A percentile compares a stretch with the other conserved stretches of the same genome.
Conservation (phyloP, 92 coral and sea anemone genomes). For the Palythoa caribaeorum region DNA sequence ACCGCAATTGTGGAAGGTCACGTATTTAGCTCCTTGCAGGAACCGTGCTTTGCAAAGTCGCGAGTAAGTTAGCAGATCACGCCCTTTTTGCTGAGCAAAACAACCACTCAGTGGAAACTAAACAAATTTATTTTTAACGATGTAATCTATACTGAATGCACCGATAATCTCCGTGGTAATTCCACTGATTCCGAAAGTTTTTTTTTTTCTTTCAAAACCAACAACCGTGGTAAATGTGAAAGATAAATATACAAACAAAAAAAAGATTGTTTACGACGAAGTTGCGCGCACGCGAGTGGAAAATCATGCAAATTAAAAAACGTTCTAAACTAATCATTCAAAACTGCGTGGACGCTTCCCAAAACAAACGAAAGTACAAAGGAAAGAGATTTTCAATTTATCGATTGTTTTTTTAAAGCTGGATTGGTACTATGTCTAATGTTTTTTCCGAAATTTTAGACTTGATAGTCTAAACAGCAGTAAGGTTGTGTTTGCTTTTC, state of each 20-base stretch:
- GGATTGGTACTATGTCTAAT: background rate
- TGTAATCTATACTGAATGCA: background rate
- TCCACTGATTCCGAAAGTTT: slow-evolving; percentile 1
- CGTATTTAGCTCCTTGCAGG: too few relatives aligned
- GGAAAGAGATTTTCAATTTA: background rate
- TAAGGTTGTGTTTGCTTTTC: background rate
- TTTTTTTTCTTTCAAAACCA: background rate
- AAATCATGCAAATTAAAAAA: slow-evolving; percentile 31
- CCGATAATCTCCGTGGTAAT: background rate
- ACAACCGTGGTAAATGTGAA: background rate
- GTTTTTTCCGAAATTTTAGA: background rate
- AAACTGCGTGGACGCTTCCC: background rate
- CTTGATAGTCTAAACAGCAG: background rate
- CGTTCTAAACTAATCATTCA: background rate
- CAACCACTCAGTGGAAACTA: too few relatives aligned
- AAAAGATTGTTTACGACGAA: slow-evolving; percentile 5
- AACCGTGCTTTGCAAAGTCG: too few relatives aligned
- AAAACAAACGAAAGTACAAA: background rate
- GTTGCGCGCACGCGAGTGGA: slow-evolving; percentile 27
- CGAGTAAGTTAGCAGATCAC: too few relatives aligned
- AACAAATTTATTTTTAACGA: too few relatives aligned
- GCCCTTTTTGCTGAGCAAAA: too few relatives aligned
- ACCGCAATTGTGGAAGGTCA: too few relatives aligned
- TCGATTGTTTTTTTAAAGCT: background rate
- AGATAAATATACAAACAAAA: background rate